These are phyloP conservation scores for Latrodectus hesperus DNA, from an alignment of 2,888 invertebrate species.

Conservation along the genomic window DNA sequence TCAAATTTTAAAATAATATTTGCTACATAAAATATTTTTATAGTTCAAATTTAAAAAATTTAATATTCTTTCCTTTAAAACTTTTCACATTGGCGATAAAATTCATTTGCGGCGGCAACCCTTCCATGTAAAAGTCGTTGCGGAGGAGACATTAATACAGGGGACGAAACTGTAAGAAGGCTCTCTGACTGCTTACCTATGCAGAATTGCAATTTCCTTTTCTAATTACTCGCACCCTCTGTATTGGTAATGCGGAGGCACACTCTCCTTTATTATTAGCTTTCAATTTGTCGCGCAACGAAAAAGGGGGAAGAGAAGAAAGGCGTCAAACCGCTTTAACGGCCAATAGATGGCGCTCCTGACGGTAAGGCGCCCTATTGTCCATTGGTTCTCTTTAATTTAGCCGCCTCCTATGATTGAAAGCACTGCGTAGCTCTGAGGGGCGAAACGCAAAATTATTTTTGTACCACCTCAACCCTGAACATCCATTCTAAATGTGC, in stretches of 20 bases:
- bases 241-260: slow-evolving; percentile 52
- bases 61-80: not conserved
- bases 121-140: slow-evolving; percentile 17
- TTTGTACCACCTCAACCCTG: not conserved
- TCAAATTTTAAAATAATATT: no score
- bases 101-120: slow-evolving; percentile 8
- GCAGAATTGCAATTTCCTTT: slow-evolving; percentile 69
- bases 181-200: slow-evolving; percentile 57
- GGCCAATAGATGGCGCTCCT: slow-evolving; percentile 46
- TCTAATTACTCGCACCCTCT: slow-evolving; percentile 66
- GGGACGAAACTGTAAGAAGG: slow-evolving; percentile 10
- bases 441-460: slow-evolving; percentile 39
- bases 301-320: slow-evolving; percentile 5
- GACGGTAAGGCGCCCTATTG: slow-evolving; percentile 33
- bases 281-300: slow-evolving; percentile 65
- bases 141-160: slow-evolving; percentile 49
- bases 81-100: slow-evolving; percentile 19
- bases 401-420: slow-evolving; percentile 61
- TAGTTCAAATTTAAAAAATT: not conserved
- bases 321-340: slow-evolving; percentile 37
- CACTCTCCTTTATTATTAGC: slow-evolving; percentile 65
- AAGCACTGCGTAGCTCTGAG: slow-evolving; percentile 2
- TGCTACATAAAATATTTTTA: no score
- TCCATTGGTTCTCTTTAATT: slow-evolving; percentile 55
- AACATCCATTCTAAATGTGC: no score